phyloP scores from a whole-genome alignment of 2,888 invertebrate genomes.

The Parnassius apollo region DNA sequence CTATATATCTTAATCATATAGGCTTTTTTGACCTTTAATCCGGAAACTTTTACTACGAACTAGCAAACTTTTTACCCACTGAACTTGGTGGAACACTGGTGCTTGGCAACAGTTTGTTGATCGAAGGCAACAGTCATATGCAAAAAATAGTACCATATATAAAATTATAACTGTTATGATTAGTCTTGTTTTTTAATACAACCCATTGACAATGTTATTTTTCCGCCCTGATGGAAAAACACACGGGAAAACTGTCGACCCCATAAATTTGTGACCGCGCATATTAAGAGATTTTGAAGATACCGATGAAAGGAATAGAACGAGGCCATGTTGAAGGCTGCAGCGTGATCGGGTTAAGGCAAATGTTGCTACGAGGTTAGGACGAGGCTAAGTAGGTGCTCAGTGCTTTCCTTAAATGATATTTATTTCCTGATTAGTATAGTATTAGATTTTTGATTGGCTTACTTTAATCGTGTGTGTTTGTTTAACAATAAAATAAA shows the following conservation, averaged over 20 bases:
- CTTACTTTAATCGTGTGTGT: neutral
- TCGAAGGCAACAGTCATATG: too few species aligned
- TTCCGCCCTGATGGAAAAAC: constrained; percentile 3
- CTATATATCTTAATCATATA: too few species aligned
- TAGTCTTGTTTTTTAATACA: too few species aligned
- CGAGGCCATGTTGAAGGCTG: constrained; percentile 23
- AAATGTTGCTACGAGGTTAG: constrained; percentile 23
- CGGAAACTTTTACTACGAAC: too few species aligned
- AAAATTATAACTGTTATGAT: too few species aligned
- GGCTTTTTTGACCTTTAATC: too few species aligned
- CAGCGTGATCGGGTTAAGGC: constrained; percentile 24
- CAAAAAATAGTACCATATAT: too few species aligned
- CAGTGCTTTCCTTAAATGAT: constrained; percentile 58
- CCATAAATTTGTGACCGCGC: constrained; percentile 15
- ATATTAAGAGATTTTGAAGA: constrained; percentile 23
- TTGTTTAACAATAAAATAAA: too few species aligned
- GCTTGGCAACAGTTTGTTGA: too few species aligned
- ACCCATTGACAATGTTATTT: neutral
- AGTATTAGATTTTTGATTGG: constrained; percentile 7
- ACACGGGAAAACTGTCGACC: constrained; percentile 8
- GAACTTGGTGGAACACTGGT: too few species aligned
- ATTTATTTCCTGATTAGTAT: constrained; percentile 38
- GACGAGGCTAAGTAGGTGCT: constrained; percentile 20
- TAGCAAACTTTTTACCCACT: too few species aligned
- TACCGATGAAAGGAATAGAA: constrained; percentile 24